Evolutionary conservation across 1,140 invertebrate genomes (phyloP).

Genomic region (Antheraea mylitta): DNA sequence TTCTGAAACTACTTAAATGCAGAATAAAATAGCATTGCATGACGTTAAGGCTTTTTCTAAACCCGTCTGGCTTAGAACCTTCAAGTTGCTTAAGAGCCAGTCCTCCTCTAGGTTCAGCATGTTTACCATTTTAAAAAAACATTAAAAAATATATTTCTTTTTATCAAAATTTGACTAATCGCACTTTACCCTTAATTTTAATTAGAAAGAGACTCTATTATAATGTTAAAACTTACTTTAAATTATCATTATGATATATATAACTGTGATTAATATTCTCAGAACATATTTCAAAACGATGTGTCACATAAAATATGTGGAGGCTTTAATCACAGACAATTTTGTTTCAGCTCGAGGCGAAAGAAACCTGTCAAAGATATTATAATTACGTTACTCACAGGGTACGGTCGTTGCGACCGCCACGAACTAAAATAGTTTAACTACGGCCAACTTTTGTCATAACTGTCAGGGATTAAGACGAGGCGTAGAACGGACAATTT

Average conservation of each 20-base stretch:
- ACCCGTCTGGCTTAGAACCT: no score
- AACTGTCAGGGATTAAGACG: not conserved
- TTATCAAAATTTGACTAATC: no score
- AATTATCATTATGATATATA: not conserved
- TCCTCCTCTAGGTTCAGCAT: no score
- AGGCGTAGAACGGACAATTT: not conserved
- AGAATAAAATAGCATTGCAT: no score
- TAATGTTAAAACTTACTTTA: no score
- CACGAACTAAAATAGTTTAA: not conserved
- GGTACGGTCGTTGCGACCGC: not conserved
- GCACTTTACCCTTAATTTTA: no score
- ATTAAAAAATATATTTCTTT: no score
- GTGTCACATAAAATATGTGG: conserved; percentile 20
- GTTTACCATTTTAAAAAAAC: no score
- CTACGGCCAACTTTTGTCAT: conserved; percentile 11
- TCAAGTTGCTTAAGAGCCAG: no score
- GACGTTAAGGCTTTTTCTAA: no score
- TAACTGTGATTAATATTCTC: not conserved
- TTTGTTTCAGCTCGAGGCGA: conserved; percentile 23
- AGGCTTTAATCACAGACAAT: conserved; percentile 23
- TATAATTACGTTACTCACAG: conserved; percentile 24
- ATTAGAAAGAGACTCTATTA: no score
- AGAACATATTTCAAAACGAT: conserved; percentile 19
- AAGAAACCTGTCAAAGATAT: conserved; percentile 30
- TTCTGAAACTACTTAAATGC: no score